phyloP scores from a whole-genome alignment of 2,888 invertebrate genomes.

The Latheticus oryzae region DNA sequence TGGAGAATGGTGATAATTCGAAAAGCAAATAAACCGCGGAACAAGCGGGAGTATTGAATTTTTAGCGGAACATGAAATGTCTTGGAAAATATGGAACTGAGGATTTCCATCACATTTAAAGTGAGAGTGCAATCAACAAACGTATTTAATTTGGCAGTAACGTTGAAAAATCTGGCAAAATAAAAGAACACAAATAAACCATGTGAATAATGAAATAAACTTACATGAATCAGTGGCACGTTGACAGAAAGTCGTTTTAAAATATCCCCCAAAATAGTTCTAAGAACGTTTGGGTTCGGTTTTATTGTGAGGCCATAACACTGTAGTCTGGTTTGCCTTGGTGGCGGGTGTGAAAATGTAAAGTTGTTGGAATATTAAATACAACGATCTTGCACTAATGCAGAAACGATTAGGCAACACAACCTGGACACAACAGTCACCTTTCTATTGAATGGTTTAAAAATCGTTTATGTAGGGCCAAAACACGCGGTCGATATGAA shows the following conservation, averaged over 20 bases:
- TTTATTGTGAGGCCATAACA: conserved; percentile 18
- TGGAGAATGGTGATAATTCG: conserved; percentile 7
- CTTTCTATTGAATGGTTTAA: not conserved
- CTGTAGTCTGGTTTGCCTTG: conserved; percentile 33
- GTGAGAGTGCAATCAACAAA: too few species aligned
- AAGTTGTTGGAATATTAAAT: conserved; percentile 3
- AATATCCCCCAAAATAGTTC: conserved; percentile 21
- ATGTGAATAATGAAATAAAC: conserved; percentile 2
- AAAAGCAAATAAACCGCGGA: conserved; percentile 30
- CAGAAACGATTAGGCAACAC: conserved; percentile 7
- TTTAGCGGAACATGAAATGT: too few species aligned
- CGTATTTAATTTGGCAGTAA: too few species aligned
- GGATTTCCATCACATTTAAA: too few species aligned
- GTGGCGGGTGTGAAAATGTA: conserved; percentile 19
- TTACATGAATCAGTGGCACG: conserved; percentile 4
- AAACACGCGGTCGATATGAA: conserved; percentile 37
- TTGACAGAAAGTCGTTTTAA: conserved; percentile 18
- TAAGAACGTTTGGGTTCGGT: conserved; percentile 20
- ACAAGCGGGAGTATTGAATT: too few species aligned
- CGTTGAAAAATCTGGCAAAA: too few species aligned
- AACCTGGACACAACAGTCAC: conserved; percentile 7
- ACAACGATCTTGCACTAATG: conserved; percentile 12
- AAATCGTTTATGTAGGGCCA: conserved; percentile 18
- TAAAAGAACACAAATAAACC: too few species aligned
- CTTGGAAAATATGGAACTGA: too few species aligned